Conservation (phyloP, 1,140 invertebrate species). For the Lepidurus packardi region DNA sequence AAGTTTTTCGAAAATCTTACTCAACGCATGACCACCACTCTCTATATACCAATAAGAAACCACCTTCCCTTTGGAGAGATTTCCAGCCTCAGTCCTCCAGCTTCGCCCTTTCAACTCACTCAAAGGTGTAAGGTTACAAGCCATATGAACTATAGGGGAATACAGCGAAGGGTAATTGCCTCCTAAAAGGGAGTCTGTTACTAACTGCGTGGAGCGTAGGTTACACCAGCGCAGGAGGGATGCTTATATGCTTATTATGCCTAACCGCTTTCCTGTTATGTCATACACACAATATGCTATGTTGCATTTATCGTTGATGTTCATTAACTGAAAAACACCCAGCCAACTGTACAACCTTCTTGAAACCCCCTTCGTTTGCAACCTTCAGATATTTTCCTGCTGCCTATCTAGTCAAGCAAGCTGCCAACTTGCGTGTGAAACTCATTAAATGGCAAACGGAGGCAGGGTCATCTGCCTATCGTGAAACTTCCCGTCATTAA, state of each 20-base stretch:
- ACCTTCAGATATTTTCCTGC: not conserved
- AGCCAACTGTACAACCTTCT: not conserved
- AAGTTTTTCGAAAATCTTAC: too few relatives aligned
- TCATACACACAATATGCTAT: not conserved
- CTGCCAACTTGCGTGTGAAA: not conserved
- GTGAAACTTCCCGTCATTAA: not conserved
- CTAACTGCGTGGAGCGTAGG: conserved; percentile 9
- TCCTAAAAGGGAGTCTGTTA: conserved; percentile 18
- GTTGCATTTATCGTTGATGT: not conserved
- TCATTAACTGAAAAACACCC: not conserved
- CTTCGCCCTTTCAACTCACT: not conserved
- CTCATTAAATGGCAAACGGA: not conserved
- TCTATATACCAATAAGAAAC: not conserved
- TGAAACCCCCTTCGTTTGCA: not conserved
- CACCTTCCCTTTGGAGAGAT: not conserved
- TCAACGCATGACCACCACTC: too few relatives aligned
- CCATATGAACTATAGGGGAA: conserved; percentile 5
- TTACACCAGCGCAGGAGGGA: not conserved
- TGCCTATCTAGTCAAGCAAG: not conserved
- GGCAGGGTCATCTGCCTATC: not conserved
- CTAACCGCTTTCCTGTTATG: not conserved
- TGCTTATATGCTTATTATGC: not conserved
- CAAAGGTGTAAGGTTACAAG: conserved; percentile 17
- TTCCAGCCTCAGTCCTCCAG: not conserved
- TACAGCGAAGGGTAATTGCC: conserved; percentile 13